Percentiles rank a stretch among this genome's conserved stretches.
Conservation (phyloP, 2,113 vertebrate genomes). For the Rynchops niger region DNA sequence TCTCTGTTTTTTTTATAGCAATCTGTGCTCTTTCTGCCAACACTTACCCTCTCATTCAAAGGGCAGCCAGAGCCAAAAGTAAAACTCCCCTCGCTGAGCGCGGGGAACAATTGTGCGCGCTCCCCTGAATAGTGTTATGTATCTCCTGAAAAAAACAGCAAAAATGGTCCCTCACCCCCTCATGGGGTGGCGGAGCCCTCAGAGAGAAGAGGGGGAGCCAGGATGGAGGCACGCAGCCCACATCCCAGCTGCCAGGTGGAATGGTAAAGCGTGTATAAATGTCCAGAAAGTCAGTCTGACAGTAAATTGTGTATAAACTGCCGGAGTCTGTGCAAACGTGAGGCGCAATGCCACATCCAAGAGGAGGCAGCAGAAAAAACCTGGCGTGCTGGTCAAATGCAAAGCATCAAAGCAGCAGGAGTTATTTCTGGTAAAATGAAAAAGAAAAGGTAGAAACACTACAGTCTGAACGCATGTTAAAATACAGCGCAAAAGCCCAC, state of each 20-base stretch:
- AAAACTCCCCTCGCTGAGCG: background rate
- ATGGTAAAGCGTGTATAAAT: background rate
- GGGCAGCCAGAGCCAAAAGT: background rate
- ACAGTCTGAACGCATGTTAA: rapidly evolving
- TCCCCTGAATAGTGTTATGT: background rate
- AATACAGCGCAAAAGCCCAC: background rate
- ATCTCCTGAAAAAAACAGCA: background rate
- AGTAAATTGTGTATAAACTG: background rate
- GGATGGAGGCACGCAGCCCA: background rate
- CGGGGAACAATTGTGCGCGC: background rate
- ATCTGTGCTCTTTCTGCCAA: background rate
- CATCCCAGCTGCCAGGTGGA: background rate
- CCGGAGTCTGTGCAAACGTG: rapidly evolving
- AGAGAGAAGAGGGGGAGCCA: background rate
- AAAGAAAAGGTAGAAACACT: background rate
- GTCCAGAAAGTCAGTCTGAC: background rate
- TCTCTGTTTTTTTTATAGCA: background rate
- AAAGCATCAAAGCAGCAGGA: background rate
- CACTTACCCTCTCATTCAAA: background rate
- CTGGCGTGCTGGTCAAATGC: background rate
- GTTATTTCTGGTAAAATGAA: background rate
- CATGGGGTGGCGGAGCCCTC: background rate
- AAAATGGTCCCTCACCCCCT: background rate
- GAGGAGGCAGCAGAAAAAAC: background rate
- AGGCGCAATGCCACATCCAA: background rate